Evolutionary conservation across 2,888 invertebrate genomes (phyloP).

Genomic region (Harpalus rufipes): DNA sequence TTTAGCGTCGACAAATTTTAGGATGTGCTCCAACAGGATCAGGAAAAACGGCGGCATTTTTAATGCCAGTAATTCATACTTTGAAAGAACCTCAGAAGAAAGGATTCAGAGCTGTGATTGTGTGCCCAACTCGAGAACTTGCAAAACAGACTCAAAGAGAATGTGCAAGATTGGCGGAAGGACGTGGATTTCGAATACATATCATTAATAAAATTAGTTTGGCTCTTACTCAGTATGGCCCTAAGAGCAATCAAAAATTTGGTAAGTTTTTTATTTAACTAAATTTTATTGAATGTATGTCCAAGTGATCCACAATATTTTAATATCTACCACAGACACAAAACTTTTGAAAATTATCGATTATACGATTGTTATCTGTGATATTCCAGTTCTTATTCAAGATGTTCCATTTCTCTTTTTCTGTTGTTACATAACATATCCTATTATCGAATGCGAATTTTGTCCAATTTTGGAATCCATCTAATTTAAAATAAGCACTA

Average conservation of each 20-base stretch:
- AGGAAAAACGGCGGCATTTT: slow-evolving; percentile 97
- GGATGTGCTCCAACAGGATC: slow-evolving; percentile 99
- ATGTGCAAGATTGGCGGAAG: slow-evolving; percentile 86
- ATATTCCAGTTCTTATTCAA: no score
- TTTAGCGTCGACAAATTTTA: slow-evolving; percentile 88
- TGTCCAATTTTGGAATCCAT: no score
- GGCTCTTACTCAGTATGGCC: slow-evolving; percentile 85
- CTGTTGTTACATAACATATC: no score
- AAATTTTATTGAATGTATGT: slow-evolving; percentile 68
- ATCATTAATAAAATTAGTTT: slow-evolving; percentile 89
- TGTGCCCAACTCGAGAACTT: slow-evolving; percentile 96
- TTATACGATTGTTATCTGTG: no score
- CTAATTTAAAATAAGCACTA: no score
- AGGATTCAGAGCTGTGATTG: slow-evolving; percentile 91
- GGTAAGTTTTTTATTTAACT: slow-evolving; percentile 77
- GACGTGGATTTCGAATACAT: slow-evolving; percentile 86
- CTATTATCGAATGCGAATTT: no score
- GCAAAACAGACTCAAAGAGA: slow-evolving; percentile 94
- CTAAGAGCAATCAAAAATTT: slow-evolving; percentile 87
- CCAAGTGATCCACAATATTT: neutral
- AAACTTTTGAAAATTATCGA: no score
- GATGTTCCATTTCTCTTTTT: no score
- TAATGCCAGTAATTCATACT: slow-evolving; percentile 91
- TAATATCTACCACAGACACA: no score
- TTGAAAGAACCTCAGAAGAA: slow-evolving; percentile 84